These are phyloP conservation scores for Acomys russatus DNA, from an alignment of 2,797 vertebrate species.

Conservation along the genomic window DNA sequence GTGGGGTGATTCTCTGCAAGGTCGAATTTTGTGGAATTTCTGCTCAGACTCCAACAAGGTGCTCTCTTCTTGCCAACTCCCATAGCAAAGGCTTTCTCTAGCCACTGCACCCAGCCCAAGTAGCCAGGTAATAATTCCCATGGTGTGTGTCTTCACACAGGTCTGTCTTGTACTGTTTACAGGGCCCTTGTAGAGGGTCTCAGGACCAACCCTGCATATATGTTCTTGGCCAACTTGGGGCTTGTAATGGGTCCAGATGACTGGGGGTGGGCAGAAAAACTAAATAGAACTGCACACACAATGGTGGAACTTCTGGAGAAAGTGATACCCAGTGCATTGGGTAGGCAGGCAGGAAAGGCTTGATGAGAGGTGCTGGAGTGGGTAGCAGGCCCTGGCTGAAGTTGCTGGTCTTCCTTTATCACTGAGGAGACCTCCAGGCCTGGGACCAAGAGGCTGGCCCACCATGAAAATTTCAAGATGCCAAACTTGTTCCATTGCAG, in stretches of 20 bases:
- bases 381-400: neutral
- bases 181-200: slow-evolving; percentile 74
- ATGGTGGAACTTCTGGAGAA: slow-evolving; percentile 56
- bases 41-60: rapidly evolving
- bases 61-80: neutral
- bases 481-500: neutral
- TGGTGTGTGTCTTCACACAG: neutral
- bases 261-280: slow-evolving; percentile 63
- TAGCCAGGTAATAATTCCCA: neutral
- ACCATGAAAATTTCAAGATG: neutral
- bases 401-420: neutral
- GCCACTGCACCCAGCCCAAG: neutral
- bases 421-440: too few species aligned
- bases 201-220: slow-evolving; percentile 77
- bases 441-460: neutral
- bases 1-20: too few species aligned
- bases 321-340: neutral
- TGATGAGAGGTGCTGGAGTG: neutral
- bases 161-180: slow-evolving; percentile 79
- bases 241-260: slow-evolving; percentile 86
- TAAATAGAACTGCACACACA: slow-evolving; percentile 36
- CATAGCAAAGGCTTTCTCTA: neutral
- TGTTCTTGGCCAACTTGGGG: slow-evolving; percentile 81
- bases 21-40: neutral
- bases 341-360: neutral